Evolutionary conservation across 2,797 vertebrate genomes (phyloP).

Genomic region (Petrocephalus schoutedeni): DNA sequence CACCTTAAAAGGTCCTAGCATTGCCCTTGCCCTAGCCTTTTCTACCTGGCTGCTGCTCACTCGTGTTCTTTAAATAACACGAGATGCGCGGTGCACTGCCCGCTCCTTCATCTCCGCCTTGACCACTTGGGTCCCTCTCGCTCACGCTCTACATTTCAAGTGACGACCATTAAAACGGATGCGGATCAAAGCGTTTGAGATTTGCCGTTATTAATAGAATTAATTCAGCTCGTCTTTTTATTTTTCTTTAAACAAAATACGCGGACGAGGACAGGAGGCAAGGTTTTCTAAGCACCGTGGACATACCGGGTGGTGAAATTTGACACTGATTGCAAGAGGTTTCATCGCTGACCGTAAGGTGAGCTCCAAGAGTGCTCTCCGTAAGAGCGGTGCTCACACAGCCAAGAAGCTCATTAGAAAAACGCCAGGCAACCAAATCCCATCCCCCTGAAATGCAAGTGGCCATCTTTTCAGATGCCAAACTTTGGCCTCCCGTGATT

Average conservation of each 20-base stretch:
- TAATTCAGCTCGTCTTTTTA: not conserved
- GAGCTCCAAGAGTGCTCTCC: not conserved
- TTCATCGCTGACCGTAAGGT: not conserved
- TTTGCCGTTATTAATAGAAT: not conserved
- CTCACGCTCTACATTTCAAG: not conserved
- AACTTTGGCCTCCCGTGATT: not conserved
- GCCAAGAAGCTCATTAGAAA: not conserved
- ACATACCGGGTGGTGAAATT: not conserved
- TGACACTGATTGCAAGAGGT: not conserved
- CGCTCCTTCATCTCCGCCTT: too few species aligned
- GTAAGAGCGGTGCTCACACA: not conserved
- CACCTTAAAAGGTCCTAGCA: not conserved
- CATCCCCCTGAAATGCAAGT: not conserved
- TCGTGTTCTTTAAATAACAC: not conserved
- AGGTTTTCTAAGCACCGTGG: not conserved
- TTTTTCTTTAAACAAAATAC: not conserved
- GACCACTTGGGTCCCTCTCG: too few species aligned
- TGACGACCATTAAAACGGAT: not conserved
- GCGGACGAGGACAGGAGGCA: too few species aligned
- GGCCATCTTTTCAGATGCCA: not conserved
- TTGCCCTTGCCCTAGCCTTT: not conserved
- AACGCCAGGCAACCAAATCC: not conserved
- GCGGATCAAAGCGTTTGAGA: not conserved
- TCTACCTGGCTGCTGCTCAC: not conserved
- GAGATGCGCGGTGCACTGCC: not conserved